Conservation (phyloP, 2,113 vertebrate species). For the Cyphomyrus plagiostoma region DNA sequence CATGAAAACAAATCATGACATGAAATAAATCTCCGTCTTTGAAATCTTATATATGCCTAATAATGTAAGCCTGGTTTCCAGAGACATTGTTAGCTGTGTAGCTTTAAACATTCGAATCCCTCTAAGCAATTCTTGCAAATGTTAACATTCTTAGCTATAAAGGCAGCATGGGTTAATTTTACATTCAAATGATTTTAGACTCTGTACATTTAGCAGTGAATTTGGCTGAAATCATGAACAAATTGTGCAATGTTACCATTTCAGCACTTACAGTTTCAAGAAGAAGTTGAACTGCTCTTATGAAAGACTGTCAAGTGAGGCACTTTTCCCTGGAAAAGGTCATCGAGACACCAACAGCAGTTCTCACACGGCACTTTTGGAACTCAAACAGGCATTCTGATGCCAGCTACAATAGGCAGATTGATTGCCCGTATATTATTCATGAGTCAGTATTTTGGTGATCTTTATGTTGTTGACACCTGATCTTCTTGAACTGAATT, state of each 20-base stretch:
- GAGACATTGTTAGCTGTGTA: neutral
- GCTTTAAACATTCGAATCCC: neutral
- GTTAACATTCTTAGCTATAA: neutral
- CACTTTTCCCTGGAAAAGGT: slow-evolving; percentile 1
- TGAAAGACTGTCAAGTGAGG: neutral
- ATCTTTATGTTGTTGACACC: slow-evolving; percentile 51
- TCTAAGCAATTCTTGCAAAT: neutral
- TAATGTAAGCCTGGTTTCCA: neutral
- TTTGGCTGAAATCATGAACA: neutral
- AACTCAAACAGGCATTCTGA: neutral
- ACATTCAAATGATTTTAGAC: neutral
- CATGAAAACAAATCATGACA: neutral
- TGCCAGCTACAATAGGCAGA: neutral
- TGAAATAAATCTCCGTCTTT: neutral
- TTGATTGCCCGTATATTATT: slow-evolving; percentile 46
- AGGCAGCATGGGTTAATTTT: neutral
- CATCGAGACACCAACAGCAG: neutral
- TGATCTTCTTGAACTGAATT: slow-evolving; percentile 49
- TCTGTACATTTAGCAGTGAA: neutral
- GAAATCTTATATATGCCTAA: neutral
- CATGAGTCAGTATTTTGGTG: slow-evolving; percentile 50
- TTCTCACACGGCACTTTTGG: neutral
- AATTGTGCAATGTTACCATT: neutral
- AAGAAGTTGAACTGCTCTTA: neutral
- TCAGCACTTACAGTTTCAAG: neutral